A percentile compares a stretch with the other conserved stretches of the same genome.
phyloP scores from a whole-genome alignment of 2,888 invertebrate species.

The Aquatica leii region DNA sequence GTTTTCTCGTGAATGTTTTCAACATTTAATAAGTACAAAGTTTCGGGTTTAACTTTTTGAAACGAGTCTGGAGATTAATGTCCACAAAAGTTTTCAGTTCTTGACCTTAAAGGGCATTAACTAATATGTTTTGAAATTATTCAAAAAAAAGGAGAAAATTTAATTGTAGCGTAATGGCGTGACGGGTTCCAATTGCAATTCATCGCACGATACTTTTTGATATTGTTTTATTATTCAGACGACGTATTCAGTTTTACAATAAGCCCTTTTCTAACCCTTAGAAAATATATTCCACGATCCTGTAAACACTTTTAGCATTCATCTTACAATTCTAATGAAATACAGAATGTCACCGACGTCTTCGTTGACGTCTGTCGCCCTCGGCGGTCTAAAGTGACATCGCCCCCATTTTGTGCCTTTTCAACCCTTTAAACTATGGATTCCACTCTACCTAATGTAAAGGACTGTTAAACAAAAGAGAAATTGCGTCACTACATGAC shows the following conservation, averaged over 20 bases:
- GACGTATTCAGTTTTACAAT: slow-evolving; percentile 34
- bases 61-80: slow-evolving; percentile 7
- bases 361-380: slow-evolving; percentile 37
- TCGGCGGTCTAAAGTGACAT: slow-evolving; percentile 35
- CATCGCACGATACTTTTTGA: slow-evolving; percentile 29
- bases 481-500: slow-evolving; percentile 23
- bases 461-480: slow-evolving; percentile 18
- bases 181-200: slow-evolving; percentile 17
- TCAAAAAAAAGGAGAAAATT: background rate
- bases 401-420: slow-evolving; percentile 33
- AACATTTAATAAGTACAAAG: slow-evolving; percentile 27
- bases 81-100: slow-evolving; percentile 1
- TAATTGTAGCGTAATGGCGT: slow-evolving; percentile 8
- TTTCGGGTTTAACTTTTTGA: background rate
- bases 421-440: slow-evolving; percentile 37
- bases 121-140: background rate
- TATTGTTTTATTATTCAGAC: slow-evolving; percentile 37
- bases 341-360: slow-evolving; percentile 37
- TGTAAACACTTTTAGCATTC: slow-evolving; percentile 39
- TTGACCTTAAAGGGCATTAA: slow-evolving; percentile 4
- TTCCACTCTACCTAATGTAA: slow-evolving; percentile 26
- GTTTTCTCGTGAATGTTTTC: slow-evolving; percentile 10
- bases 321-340: slow-evolving; percentile 39
- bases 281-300: slow-evolving; percentile 36
- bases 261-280: slow-evolving; percentile 28